Base-by-base conservation (phyloP, 2,113 vertebrate species). In the Serinus canaria region DNA sequence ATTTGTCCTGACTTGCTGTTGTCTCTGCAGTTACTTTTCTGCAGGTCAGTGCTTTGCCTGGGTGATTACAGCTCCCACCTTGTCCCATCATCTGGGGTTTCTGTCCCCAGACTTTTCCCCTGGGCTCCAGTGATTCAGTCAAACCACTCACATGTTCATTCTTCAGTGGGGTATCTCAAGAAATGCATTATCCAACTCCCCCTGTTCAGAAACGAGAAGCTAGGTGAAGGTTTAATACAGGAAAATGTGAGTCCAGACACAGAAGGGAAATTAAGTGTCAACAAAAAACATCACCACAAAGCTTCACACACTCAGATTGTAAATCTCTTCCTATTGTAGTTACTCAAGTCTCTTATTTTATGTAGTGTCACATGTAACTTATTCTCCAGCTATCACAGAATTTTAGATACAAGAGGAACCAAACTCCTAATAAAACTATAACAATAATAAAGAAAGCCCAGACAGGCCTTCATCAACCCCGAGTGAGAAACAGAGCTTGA, bases 311-410 rank as follows among this genome's bases (percentile, higher is more conserved):
- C 83, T 92, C 33, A 22, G 75, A 41, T 37, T 81, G 78, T 93
- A 92, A 95, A 93, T 92, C 47, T 79, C 82, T 68, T 92, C 56
- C 75, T 59, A 24, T 75, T 8, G 0, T 87, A 86, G 68, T 72
- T 92, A 86, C 44, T 93, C 83, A 53, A 74, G 50, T 70, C 72
- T 90, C 85, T 72, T 89, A 52, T 83, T 96, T 96, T 83, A 80
- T 56, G 68, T 83, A 74, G 79, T 88, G 88, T 90, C 85, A 67
- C 56, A 72, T 86, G 59, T 86, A 77, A 86, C 79, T 93, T 93
- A 66, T 37, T 95, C 68, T 95, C 39, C 82, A 94, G 72, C 35
- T 86, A 74, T 77, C 2, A 2, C 30, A 86, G 82, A 81, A 56
- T 81, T 93, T 96, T 85, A 86, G 82, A 59, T 62, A 47, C 12